Evolutionary conservation across 2,888 invertebrate species (phyloP), one percentile per base, ranked within the genome.

Genomic region (Synanthedon myopaeformis): DNA sequence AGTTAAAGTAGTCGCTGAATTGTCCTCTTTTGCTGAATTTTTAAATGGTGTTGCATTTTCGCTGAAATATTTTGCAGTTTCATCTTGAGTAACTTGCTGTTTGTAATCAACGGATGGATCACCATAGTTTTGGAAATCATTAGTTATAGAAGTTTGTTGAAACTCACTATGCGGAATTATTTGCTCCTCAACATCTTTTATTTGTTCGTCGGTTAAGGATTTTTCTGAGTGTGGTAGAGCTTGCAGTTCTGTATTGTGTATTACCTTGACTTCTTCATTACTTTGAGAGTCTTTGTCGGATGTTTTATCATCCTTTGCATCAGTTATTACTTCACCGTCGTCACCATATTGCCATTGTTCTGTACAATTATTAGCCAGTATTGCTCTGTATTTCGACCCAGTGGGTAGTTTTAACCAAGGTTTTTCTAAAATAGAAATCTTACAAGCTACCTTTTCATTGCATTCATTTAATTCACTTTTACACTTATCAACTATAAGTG

Each of bases 341-440:
- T 81, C 81, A 41, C 78, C 79, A 64, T 80, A 90, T 57, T 76
- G 73, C 85, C 90, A 90, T 52, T 88, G 79, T 51, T 79, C 74
- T 1, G 92, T 92, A 66, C 93, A 93, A 65, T 93, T 93, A 61
- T 93, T 92, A 23, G 88, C 79, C 51, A 90, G 71, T 55, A 93
- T 84, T 12, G 90, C 85, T 65, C 91, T 90, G 51, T 89, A 88
- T 69, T 89, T 91, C 51, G 88, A 88, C 41, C 90, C 90, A 72
- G 87, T 84, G 12, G 85, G 69, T 53, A 88, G 79, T 65, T 82
- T 84, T 28, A 90, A 68, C 92, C 93, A 92, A 1, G 91, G 91
- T 64, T 91, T 90, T 68, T 92, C 91, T 54, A 91, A 73, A 63
- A 91, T 89, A 17, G 89, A 86, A 57, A 93, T 73, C 60, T 89